Conservation (phyloP, 2,797 vertebrate species). For the Nyctibius grandis region DNA sequence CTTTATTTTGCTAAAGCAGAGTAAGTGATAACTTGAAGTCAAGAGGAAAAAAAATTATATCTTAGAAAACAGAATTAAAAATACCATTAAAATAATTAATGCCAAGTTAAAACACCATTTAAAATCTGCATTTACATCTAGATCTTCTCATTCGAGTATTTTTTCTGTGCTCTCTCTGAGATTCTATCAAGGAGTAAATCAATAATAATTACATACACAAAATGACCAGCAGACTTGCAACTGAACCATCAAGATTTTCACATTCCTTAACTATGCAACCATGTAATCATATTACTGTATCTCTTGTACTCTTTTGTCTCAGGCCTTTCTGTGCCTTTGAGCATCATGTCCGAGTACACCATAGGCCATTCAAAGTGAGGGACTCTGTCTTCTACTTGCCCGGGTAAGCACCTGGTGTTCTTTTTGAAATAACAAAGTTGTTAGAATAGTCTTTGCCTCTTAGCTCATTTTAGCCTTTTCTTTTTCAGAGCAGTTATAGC, state of each 20-base stretch:
- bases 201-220: constrained; percentile 53
- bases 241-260: constrained; percentile 41
- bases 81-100: constrained; percentile 1
- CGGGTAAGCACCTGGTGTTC: not conserved
- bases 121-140: not conserved
- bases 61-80: constrained; percentile 48
- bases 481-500: not conserved
- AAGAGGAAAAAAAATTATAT: not conserved
- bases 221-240: constrained; percentile 36
- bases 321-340: not conserved
- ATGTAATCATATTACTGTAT: constrained; percentile 29
- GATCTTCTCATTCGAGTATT: not conserved
- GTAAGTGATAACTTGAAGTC: constrained; percentile 50
- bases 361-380: rapidly evolving
- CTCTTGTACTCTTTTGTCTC: not conserved
- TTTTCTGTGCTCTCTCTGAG: not conserved
- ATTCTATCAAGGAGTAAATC: constrained; percentile 38
- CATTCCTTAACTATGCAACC: constrained; percentile 3
- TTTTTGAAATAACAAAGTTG: not conserved
- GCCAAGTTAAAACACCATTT: not conserved
- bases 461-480: constrained; percentile 38
- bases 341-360: rapidly evolving
- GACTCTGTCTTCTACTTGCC: not conserved
- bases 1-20: constrained; percentile 59
- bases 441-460: not conserved